Evolutionary conservation across 2,113 vertebrate genomes (phyloP).

Genomic region (Labeo catla): DNA sequence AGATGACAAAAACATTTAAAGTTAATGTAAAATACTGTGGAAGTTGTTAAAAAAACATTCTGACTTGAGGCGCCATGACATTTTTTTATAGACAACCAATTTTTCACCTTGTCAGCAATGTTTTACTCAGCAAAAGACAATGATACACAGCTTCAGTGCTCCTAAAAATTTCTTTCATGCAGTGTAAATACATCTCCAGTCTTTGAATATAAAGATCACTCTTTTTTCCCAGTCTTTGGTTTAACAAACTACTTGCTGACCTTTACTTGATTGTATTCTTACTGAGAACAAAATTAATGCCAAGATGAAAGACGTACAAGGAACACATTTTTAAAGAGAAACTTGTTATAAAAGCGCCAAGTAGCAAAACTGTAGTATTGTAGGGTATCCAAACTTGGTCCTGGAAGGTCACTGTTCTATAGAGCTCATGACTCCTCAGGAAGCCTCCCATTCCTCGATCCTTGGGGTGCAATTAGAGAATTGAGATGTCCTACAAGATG

Average conservation of each 20-base stretch:
- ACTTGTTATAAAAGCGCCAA: too few species aligned
- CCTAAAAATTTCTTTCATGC: background rate
- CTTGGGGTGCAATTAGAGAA: too few species aligned
- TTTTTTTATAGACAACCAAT: background rate
- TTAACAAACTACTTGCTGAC: slow-evolving; percentile 44
- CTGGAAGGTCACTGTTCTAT: too few species aligned
- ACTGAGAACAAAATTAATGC: slow-evolving; percentile 12
- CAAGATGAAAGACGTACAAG: background rate
- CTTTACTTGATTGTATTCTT: slow-evolving; percentile 43
- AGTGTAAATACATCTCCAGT: background rate
- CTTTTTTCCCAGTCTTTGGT: background rate
- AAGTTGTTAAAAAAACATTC: background rate
- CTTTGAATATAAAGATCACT: background rate
- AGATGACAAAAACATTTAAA: background rate
- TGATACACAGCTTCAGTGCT: background rate
- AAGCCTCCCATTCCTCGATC: too few species aligned
- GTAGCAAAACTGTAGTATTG: too few species aligned
- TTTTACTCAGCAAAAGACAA: background rate
- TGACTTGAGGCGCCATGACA: background rate
- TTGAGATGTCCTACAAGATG: too few species aligned
- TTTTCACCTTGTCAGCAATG: background rate
- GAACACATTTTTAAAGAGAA: too few species aligned
- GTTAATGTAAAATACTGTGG: background rate
- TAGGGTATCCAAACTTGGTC: too few species aligned
- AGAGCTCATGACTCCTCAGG: too few species aligned